phyloP scores from a whole-genome alignment of 2,797 vertebrate genomes.

The Peromyscus aztecus region DNA sequence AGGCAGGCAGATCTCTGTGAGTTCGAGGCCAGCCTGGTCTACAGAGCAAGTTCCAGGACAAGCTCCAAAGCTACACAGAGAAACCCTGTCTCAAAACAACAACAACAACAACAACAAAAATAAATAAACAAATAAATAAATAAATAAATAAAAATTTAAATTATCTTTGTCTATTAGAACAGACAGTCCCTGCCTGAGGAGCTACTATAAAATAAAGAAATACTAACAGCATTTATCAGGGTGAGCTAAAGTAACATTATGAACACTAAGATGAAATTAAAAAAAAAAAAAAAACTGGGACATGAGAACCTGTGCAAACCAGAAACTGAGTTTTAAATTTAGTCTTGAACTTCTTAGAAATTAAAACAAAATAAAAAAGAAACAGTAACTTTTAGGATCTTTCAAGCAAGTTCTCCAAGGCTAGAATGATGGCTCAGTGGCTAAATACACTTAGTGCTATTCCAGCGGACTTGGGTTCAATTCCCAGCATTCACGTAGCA shows the following conservation, averaged over 20 bases:
- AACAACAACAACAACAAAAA: too few relatives aligned
- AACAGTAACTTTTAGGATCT: background rate
- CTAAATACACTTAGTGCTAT: background rate
- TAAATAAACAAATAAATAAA: too few relatives aligned
- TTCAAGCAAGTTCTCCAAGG: background rate
- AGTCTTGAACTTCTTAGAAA: background rate
- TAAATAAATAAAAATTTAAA: background rate
- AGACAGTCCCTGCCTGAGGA: background rate
- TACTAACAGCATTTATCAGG: background rate
- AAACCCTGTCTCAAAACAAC: too few relatives aligned
- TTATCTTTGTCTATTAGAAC: background rate
- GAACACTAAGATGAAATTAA: background rate
- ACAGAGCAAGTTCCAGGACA: too few relatives aligned
- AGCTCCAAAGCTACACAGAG: too few relatives aligned
- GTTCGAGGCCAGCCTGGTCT: too few relatives aligned
- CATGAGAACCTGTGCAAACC: background rate
- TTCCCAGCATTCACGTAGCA: background rate
- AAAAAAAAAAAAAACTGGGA: background rate
- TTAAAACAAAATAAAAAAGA: background rate
- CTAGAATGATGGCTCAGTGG: background rate
- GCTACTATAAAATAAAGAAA: background rate
- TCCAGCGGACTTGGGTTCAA: background rate
- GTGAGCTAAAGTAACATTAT: conserved; percentile 19
- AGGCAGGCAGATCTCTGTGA: too few relatives aligned
- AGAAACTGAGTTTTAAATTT: conserved; percentile 45